phyloP scores from a whole-genome alignment of 2,797 vertebrate species.

The Sebastiscus tertius region DNA sequence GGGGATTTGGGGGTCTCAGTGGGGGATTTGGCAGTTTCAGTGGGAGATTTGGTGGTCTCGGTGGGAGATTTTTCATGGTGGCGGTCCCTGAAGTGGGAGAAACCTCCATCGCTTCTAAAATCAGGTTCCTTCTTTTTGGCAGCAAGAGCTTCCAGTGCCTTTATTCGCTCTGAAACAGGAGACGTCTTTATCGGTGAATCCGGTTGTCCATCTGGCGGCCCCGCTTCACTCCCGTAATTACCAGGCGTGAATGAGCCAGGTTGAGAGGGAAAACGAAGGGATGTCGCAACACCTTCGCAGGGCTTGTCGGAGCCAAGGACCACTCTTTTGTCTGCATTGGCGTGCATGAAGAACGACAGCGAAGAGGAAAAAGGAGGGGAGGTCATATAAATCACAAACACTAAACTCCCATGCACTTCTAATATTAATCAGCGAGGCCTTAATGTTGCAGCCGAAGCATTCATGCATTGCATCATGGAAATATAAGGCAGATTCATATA shows the following conservation, averaged over 20 bases:
- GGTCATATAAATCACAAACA: conserved; percentile 74
- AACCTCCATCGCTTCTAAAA: conserved; percentile 75
- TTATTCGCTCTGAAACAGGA: conserved; percentile 85
- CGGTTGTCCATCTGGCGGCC: conserved; percentile 62
- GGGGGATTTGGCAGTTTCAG: conserved; percentile 58
- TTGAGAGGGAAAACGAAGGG: conserved; percentile 82
- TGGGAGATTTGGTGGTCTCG: conserved; percentile 56
- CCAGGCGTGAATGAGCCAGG: conserved; percentile 77
- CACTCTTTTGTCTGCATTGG: conserved; percentile 80
- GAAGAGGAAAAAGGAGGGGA: conserved; percentile 67
- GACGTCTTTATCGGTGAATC: conserved; percentile 81
- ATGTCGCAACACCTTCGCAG: conserved; percentile 78
- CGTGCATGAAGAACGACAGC: conserved; percentile 67
- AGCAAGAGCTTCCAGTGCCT: conserved; percentile 82
- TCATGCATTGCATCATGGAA: conserved; percentile 81
- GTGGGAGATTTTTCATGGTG: conserved; percentile 77
- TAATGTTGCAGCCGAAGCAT: conserved; percentile 80
- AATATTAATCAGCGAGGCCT: conserved; percentile 56
- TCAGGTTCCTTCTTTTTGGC: conserved; percentile 81
- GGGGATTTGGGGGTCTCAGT: conserved; percentile 53
- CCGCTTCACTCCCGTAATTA: conserved; percentile 70
- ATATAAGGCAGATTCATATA: conserved; percentile 42
- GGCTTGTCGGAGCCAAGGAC: conserved; percentile 79
- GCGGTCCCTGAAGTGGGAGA: conserved; percentile 79
- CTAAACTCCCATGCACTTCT: conserved; percentile 69